phyloP scores from a whole-genome alignment of 1,140 invertebrate species.

The Zaprionus tsacasi region DNA sequence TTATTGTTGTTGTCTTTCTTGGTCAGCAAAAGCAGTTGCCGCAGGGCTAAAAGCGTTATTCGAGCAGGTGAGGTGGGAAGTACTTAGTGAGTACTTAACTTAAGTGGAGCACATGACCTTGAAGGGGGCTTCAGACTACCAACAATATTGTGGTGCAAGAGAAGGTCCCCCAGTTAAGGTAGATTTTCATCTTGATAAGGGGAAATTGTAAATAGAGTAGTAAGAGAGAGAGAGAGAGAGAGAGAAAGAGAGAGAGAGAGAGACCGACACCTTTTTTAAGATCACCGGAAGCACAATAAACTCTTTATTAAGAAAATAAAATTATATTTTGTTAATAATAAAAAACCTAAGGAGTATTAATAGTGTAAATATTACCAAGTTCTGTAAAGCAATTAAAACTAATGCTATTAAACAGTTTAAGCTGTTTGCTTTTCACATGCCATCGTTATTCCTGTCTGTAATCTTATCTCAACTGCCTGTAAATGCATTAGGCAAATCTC shows the following conservation, averaged over 20 bases:
- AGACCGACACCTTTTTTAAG: too few species aligned
- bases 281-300: not conserved
- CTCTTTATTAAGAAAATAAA: not conserved
- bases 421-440: not conserved
- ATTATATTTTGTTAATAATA: too few species aligned
- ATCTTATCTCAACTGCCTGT: not conserved
- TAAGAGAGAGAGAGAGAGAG: not conserved
- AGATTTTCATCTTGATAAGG: not conserved
- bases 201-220: not conserved
- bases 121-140: constrained; percentile 17
- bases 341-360: too few species aligned
- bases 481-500: constrained; percentile 2
- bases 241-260: too few species aligned
- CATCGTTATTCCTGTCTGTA: not conserved
- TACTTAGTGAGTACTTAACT: constrained; percentile 17
- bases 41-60: constrained; percentile 13
- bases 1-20: not conserved
- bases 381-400: not conserved
- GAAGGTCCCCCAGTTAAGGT: constrained; percentile 10
- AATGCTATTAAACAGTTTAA: not conserved
- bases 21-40: constrained; percentile 34
- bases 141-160: constrained; percentile 7
- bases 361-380: not conserved
- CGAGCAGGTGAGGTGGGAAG: constrained; percentile 15
- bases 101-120: constrained; percentile 37